Percentiles rank a stretch among this genome's conserved stretches.
phyloP scores from a whole-genome alignment of 2,888 invertebrate genomes.

The Andrena praecox region DNA sequence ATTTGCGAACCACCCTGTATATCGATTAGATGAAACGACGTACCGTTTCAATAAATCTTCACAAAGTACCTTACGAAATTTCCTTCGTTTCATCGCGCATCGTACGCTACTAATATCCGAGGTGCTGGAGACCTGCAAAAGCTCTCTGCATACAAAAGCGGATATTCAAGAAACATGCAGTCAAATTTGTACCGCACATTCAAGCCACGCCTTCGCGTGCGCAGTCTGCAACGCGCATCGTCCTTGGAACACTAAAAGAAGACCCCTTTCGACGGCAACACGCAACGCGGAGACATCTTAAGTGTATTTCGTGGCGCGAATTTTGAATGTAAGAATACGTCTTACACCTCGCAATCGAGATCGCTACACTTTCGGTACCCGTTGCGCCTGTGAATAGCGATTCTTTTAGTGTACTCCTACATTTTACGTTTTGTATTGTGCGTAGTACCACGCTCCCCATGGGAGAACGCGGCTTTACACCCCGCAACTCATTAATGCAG shows the following conservation, averaged over 20 bases:
- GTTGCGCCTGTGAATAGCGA: neutral
- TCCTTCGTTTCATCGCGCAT: constrained; percentile 1
- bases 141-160: constrained; percentile 58
- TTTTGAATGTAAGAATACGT: neutral
- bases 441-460: no score
- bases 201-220: neutral
- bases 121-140: constrained; percentile 30
- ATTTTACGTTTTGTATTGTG: no score
- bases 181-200: neutral
- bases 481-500: no score
- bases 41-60: constrained; percentile 14
- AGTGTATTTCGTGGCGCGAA: neutral
- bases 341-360: neutral
- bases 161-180: constrained; percentile 6
- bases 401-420: neutral
- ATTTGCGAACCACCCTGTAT: constrained; percentile 1
- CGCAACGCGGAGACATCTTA: neutral
- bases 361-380: neutral
- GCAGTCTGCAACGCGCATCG: neutral
- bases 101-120: constrained; percentile 23
- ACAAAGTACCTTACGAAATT: neutral
- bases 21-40: constrained; percentile 9
- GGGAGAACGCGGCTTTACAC: no score
- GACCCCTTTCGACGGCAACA: neutral
- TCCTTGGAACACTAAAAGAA: neutral